A percentile compares a stretch with the other conserved stretches of the same genome.
Evolutionary conservation across 2,888 invertebrate species (phyloP).

Genomic region (Mimas tiliae): DNA sequence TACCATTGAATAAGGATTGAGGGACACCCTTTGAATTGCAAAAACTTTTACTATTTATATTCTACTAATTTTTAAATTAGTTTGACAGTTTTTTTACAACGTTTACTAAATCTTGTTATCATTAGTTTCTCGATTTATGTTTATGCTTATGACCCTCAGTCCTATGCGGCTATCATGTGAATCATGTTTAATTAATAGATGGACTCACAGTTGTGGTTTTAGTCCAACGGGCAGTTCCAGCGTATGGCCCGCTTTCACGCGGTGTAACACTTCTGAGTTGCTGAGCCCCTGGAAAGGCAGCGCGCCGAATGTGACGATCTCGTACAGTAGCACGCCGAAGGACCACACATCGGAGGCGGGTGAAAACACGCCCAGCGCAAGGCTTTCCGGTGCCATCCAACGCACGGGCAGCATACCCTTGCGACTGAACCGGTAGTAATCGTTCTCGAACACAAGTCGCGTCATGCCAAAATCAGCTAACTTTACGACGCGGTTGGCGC

Average conservation of each 20-base stretch:
- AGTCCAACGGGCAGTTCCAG: slow-evolving; percentile 90
- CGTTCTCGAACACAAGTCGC: slow-evolving; percentile 93
- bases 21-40: too few relatives aligned
- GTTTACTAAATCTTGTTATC: too few relatives aligned
- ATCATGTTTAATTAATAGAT: too few relatives aligned
- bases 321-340: slow-evolving; percentile 93
- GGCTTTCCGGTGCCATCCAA: slow-evolving; percentile 97
- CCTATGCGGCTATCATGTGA: too few relatives aligned
- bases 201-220: slow-evolving; percentile 91
- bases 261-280: slow-evolving; percentile 92
- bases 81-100: too few relatives aligned
- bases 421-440: slow-evolving; percentile 95
- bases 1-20: too few relatives aligned
- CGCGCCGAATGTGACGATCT: slow-evolving; percentile 95
- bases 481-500: slow-evolving; percentile 89
- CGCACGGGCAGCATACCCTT: slow-evolving; percentile 95
- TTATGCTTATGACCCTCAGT: too few relatives aligned
- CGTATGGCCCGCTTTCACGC: slow-evolving; percentile 90
- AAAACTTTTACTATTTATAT: too few relatives aligned
- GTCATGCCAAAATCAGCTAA: slow-evolving; percentile 97
- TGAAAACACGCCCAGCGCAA: slow-evolving; percentile 92
- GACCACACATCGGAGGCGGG: slow-evolving; percentile 96
- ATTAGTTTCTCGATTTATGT: too few relatives aligned
- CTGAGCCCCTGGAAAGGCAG: slow-evolving; percentile 95
- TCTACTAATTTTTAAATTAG: too few relatives aligned